A percentile compares a stretch with the other conserved stretches of the same genome.
Evolutionary conservation across 2,888 invertebrate species (phyloP).

Genomic region (Norana najaformis): DNA sequence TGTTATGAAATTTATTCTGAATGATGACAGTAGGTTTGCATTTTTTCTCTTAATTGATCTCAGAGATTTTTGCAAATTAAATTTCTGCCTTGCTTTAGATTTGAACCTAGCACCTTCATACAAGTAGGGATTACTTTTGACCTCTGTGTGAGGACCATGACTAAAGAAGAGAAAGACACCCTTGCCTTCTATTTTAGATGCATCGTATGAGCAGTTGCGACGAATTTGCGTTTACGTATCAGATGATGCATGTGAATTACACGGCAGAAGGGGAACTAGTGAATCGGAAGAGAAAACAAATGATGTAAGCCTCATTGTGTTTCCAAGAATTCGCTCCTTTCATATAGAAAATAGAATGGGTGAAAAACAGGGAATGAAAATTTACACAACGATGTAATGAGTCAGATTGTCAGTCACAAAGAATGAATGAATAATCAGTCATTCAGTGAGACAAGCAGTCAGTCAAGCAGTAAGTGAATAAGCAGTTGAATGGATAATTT

Average conservation of each 20-base stretch:
- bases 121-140: not conserved
- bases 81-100: not conserved
- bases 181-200: not conserved
- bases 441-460: not conserved
- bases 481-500: no score
- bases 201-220: not conserved
- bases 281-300: not conserved
- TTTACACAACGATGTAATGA: not conserved
- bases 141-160: not conserved
- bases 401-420: no score
- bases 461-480: not conserved
- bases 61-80: not conserved
- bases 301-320: not conserved
- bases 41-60: not conserved
- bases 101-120: not conserved
- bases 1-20: not conserved
- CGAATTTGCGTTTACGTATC: not conserved
- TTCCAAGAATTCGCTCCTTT: no score
- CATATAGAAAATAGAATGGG: no score
- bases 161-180: not conserved
- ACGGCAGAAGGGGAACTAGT: not conserved
- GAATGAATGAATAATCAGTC: no score
- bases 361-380: not conserved
- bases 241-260: not conserved
- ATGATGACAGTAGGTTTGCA: not conserved